These are phyloP conservation scores for Mus spretus DNA, from an alignment of 2,797 vertebrate species.

Conservation along the genomic window DNA sequence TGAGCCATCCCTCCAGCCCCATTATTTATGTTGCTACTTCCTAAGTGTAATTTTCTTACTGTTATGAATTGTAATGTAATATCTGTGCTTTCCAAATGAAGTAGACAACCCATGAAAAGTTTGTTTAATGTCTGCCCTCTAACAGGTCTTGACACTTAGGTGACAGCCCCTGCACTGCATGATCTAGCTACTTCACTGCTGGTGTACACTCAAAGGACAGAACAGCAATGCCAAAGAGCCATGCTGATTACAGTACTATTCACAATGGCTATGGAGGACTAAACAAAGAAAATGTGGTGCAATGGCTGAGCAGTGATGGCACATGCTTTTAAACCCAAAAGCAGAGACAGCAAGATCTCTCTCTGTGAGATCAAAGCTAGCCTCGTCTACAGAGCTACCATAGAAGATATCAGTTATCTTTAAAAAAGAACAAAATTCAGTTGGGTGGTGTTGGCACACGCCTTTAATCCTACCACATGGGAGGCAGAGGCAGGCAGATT, in stretches of 20 bases:
- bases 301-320: neutral
- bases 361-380: neutral
- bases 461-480: too few relatives aligned
- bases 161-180: neutral
- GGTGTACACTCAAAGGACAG: neutral
- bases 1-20: too few relatives aligned
- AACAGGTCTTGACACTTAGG: neutral
- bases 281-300: neutral
- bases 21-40: neutral
- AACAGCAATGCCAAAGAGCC: neutral
- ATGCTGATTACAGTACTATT: too few relatives aligned
- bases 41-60: neutral
- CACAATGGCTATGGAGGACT: neutral
- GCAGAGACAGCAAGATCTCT: neutral
- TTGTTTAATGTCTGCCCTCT: neutral
- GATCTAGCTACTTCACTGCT: too few relatives aligned
- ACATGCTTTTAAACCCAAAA: neutral
- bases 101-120: neutral
- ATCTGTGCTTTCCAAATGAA: too few relatives aligned
- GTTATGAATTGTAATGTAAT: neutral
- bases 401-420: neutral
- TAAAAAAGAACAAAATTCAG: neutral
- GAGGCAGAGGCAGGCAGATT: too few relatives aligned
- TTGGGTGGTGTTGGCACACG: too few relatives aligned
- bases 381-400: neutral